Percentiles rank a stretch among this genome's conserved stretches.
These are phyloP conservation scores for Caenorhabditis uteleia DNA, from an alignment of 2,888 invertebrate genomes.

Conservation along the genomic window DNA sequence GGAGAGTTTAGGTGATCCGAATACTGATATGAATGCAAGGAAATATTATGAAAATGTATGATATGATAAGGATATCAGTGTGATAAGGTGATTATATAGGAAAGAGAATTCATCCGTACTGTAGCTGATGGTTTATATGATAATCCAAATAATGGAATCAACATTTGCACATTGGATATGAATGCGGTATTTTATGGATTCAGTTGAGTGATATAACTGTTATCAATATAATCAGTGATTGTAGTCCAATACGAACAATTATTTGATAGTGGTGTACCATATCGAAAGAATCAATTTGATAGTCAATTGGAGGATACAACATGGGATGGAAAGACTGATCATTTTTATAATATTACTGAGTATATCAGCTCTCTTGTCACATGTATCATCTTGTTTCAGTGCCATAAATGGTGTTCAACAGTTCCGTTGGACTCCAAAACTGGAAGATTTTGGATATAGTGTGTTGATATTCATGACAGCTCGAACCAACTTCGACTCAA, in stretches of 20 bases:
- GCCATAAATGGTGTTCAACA: constrained; percentile 17
- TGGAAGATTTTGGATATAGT: constrained; percentile 24
- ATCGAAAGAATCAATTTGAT: constrained; percentile 16
- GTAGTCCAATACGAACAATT: constrained; percentile 20
- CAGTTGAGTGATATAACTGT: constrained; percentile 7
- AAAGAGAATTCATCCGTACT: constrained; percentile 24
- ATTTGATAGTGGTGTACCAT: constrained; percentile 14
- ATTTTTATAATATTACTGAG: constrained; percentile 24
- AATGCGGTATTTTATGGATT: constrained; percentile 21
- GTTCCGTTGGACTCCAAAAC: constrained; percentile 12
- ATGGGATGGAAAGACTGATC: constrained; percentile 24
- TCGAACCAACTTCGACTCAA: background rate
- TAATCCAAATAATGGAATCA: constrained; percentile 5
- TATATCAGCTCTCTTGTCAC: constrained; percentile 5
- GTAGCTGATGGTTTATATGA: constrained; percentile 21
- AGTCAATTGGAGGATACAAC: constrained; percentile 13
- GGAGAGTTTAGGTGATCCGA: constrained; percentile 23
- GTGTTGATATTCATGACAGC: constrained; percentile 25
- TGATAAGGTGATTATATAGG: constrained; percentile 1
- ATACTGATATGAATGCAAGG: constrained; percentile 8
- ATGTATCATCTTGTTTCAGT: constrained; percentile 3
- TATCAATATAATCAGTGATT: background rate
- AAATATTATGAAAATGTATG: constrained; percentile 16
- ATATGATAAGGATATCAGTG: background rate
- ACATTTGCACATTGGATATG: constrained; percentile 25